Percentiles rank a stretch among this genome's conserved stretches.
phyloP scores from a whole-genome alignment of 1,140 invertebrate genomes.

The Leptonema lineaticorne region DNA sequence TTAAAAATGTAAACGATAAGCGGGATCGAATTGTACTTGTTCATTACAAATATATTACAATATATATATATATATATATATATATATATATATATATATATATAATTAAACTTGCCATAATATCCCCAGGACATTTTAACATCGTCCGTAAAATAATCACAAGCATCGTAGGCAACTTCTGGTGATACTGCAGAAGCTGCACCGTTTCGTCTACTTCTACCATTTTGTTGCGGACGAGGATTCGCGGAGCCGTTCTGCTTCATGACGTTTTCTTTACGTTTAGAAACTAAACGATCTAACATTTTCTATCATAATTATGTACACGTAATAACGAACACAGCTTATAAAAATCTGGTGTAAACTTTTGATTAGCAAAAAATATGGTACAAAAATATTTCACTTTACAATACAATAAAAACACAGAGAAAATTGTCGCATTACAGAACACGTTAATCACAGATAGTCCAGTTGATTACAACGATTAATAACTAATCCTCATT shows the following conservation, averaged over 20 bases:
- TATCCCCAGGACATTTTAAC: constrained; percentile 47
- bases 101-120: constrained; percentile 28
- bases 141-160: constrained; percentile 68
- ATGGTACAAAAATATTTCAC: no score
- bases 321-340: not conserved
- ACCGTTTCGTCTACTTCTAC: not conserved
- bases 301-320: constrained; percentile 6
- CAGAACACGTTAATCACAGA: no score
- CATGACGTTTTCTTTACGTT: not conserved
- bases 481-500: no score
- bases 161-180: constrained; percentile 65
- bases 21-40: no score
- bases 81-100: not conserved
- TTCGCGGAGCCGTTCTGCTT: not conserved
- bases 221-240: not conserved
- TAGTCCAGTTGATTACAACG: no score
- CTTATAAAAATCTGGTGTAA: no score
- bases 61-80: not conserved
- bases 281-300: constrained; percentile 16
- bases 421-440: not conserved
- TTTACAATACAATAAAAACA: not conserved
- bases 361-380: no score
- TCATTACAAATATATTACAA: no score
- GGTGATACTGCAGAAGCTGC: constrained; percentile 44
- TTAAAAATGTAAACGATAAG: no score